Base-by-base conservation (phyloP, 2,888 invertebrate species). In the Hemicrepidius hirtus region DNA sequence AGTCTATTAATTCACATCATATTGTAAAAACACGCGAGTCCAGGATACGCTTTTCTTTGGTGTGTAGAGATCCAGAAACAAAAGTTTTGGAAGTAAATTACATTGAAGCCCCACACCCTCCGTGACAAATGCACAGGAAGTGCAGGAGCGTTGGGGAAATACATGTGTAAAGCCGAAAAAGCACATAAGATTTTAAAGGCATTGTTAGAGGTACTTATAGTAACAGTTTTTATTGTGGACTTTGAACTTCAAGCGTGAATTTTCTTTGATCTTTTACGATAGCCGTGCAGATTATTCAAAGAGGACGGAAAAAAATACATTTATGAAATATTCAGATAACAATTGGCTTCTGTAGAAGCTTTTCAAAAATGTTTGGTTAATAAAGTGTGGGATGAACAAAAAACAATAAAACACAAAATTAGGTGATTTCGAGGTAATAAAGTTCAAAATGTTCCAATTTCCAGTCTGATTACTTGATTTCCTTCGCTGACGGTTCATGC, bases 1-100 rank as follows among this genome's bases (percentile, higher is more conserved):
- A 7, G 53, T 28, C 28, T 32, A 28, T 28, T 53, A 53, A 53
- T 53, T n/a, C n/a, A 50, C 21, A 21, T 24, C 9, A 50, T 12
- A 50, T 44, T 13, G 18, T 20, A 18, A 18, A 46, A 46, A 46
- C 46, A 46, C 46, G 46, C 46, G 16, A 46, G 18, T 10, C 3
- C 18, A 7, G 13, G 1, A 3, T 46, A 16, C 10, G 20, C 18
- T 46, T 46, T 9, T 10, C 46, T 46, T 46, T 20, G 18, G 3
- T 46, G 46, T 18, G 16, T 18, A 20, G 16, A 5, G 16, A 13
- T 18, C 3, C 46, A 18, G 46, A 18, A 46, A 16, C 9, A 18
- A 9, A 16, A 46, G 46, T 46, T 46, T 46, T 13, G 5, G 13
- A 16, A 18, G 10, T 10, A 46, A 13, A 9, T 9, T 16, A 18